A percentile compares a stretch with the other conserved stretches of the same genome.
phyloP scores from a whole-genome alignment of 2,888 invertebrate genomes.

The Griposia aprilina region DNA sequence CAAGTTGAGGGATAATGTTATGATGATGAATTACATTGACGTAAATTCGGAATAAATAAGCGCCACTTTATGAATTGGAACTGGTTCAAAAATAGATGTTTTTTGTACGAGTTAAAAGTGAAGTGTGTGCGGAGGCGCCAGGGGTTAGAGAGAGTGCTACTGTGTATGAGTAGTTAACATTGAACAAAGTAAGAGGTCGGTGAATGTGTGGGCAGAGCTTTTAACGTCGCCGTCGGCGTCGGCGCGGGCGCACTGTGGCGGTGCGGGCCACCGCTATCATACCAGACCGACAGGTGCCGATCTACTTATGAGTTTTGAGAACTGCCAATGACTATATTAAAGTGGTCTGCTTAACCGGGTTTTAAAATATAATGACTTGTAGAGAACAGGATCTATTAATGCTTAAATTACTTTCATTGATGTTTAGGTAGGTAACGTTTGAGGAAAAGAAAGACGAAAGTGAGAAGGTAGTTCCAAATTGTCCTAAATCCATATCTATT shows the following conservation, averaged over 20 bases:
- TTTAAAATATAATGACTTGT: slow-evolving; percentile 47
- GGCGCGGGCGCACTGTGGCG: slow-evolving; percentile 50
- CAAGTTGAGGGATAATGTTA: slow-evolving; percentile 61
- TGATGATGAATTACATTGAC: slow-evolving; percentile 54
- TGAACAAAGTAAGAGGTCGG: slow-evolving; percentile 62
- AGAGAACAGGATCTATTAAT: slow-evolving; percentile 38
- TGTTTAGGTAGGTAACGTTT: slow-evolving; percentile 6
- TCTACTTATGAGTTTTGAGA: slow-evolving; percentile 63
- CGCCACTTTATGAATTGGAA: slow-evolving; percentile 47
- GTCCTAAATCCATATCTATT: not conserved
- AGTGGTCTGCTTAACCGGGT: slow-evolving; percentile 53
- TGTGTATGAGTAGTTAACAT: slow-evolving; percentile 64
- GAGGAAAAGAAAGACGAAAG: slow-evolving; percentile 1
- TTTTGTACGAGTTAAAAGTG: slow-evolving; percentile 45
- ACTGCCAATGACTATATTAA: slow-evolving; percentile 61
- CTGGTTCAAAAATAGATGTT: slow-evolving; percentile 54
- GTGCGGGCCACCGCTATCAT: slow-evolving; percentile 54
- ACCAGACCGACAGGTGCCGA: slow-evolving; percentile 70
- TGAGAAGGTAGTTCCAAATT: not conserved
- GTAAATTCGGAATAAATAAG: slow-evolving; percentile 36
- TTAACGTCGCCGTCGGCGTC: slow-evolving; percentile 67
- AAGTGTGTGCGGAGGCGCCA: slow-evolving; percentile 69
- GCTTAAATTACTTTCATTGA: slow-evolving; percentile 39
- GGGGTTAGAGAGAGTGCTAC: slow-evolving; percentile 64
- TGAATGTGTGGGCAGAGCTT: slow-evolving; percentile 63